Percentiles rank a stretch among this genome's conserved stretches.
Conservation (phyloP, 2,888 invertebrate species). For the Phortica magna region DNA sequence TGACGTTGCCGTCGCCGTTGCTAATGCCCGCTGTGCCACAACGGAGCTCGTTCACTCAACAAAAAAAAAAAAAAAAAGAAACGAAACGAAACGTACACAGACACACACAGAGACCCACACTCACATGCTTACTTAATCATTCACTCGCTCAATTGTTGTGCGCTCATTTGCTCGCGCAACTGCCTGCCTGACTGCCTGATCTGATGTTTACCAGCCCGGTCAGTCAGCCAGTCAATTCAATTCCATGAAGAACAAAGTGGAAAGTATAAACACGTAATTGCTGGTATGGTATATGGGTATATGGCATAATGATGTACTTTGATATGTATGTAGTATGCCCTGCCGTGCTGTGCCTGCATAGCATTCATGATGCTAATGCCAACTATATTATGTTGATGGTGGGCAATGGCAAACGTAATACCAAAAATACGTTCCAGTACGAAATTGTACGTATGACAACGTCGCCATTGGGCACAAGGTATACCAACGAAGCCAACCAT, state of each 20-base stretch:
- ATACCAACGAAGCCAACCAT: too few relatives aligned
- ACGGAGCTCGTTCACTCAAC: not conserved
- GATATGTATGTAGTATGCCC: not conserved
- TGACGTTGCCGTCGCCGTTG: constrained; percentile 1
- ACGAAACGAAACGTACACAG: too few relatives aligned
- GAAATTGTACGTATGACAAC: too few relatives aligned
- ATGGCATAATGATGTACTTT: not conserved
- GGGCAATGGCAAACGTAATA: not conserved
- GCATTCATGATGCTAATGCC: too few relatives aligned
- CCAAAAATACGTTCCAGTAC: not conserved
- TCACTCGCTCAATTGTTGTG: not conserved
- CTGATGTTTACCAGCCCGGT: constrained; percentile 26
- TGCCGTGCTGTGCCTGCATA: constrained; percentile 16
- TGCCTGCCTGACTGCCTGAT: constrained; percentile 20
- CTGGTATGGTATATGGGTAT: not conserved
- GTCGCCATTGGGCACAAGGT: too few relatives aligned
- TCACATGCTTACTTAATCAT: not conserved
- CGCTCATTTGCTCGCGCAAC: constrained; percentile 41
- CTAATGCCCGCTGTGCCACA: constrained; percentile 18
- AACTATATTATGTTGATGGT: too few relatives aligned
- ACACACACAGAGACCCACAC: too few relatives aligned
- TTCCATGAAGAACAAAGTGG: not conserved
- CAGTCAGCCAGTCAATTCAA: constrained; percentile 18
- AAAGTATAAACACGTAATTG: not conserved
- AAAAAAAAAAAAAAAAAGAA: too few relatives aligned